Percentiles rank a stretch among this genome's conserved stretches.
These are phyloP conservation scores for Acrobasis suavella DNA, from an alignment of 2,888 invertebrate genomes.

Conservation along the genomic window DNA sequence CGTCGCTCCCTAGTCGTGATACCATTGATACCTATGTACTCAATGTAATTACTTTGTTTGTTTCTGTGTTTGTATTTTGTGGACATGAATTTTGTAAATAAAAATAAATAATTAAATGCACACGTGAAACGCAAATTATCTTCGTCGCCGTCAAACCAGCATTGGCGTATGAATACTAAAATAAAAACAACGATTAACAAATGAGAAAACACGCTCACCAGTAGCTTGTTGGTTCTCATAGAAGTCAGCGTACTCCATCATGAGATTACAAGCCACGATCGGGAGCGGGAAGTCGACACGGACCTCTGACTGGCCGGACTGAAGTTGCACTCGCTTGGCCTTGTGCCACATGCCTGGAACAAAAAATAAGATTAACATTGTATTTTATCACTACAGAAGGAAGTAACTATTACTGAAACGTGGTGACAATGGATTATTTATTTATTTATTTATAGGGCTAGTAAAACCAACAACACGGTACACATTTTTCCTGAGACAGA, in stretches of 20 bases:
- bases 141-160: neutral
- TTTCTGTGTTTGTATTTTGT: no score
- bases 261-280: conserved; percentile 98
- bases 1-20: no score
- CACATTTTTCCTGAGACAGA: no score
- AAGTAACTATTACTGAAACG: no score
- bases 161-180: neutral
- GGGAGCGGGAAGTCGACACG: conserved; percentile 98
- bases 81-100: no score
- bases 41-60: no score
- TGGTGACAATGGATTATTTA: no score
- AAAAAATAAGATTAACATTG: neutral
- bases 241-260: conserved; percentile 99
- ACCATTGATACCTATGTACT: no score
- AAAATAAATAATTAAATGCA: no score
- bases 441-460: no score
- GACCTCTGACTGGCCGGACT: conserved; percentile 96
- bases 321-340: conserved; percentile 94
- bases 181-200: neutral
- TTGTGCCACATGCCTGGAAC: conserved; percentile 94
- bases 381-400: neutral
- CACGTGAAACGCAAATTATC: no score
- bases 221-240: conserved; percentile 97
- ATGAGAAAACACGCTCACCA: conserved; percentile 59
- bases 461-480: no score